Evolutionary conservation across 2,888 invertebrate species (phyloP), one percentile per base, ranked within the genome.

Genomic region (Hermaeophaga mercurialis): DNA sequence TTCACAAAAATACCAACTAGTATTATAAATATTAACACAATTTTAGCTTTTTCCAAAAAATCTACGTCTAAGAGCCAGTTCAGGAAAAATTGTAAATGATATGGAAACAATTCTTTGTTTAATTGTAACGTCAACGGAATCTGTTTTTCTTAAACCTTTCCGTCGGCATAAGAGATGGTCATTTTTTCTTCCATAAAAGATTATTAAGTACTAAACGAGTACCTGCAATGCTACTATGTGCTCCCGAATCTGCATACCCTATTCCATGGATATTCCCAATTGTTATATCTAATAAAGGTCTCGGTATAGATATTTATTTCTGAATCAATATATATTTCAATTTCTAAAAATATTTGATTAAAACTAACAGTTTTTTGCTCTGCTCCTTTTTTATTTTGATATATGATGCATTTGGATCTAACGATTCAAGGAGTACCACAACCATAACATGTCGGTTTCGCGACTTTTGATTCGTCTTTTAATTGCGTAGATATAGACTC

Each of bases 1-100:
- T 31, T 28, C 28, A 44, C 44, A 44, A 44, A 44, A 44, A 7
- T 44, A 44, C 28, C 44, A 26, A 28, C n/a, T n/a, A n/a, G n/a
- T n/a, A n/a, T n/a, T n/a, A n/a, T 9, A 44, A 44, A 26, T 9
- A 15, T 44, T 28, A 44, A 26, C 24, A 44, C 15, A 44, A 44
- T 44, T 15, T 31, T 44, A 14, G 44, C 44, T 31, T 44, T 44
- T 31, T 28, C 44, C 1, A 44, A 4, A 44, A 44, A 28, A n/a
- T 44, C 44, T 5, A 38, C 38, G 3, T 15, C 38, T n/a, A 44
- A 31, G 17, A 44, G 28, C 26, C 12, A n/a, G n/a, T 44, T 44
- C 44, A 26, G 15, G 14, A n/a, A 44, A 26, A 26, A 26, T 44
- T n/a, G 14, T 43, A 4, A n/a, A 22, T 22, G 6, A 9, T 22